Evolutionary conservation across 1,140 invertebrate species (phyloP), one percentile per base, ranked within the genome.

Genomic region (Diachasma alloeum): DNA sequence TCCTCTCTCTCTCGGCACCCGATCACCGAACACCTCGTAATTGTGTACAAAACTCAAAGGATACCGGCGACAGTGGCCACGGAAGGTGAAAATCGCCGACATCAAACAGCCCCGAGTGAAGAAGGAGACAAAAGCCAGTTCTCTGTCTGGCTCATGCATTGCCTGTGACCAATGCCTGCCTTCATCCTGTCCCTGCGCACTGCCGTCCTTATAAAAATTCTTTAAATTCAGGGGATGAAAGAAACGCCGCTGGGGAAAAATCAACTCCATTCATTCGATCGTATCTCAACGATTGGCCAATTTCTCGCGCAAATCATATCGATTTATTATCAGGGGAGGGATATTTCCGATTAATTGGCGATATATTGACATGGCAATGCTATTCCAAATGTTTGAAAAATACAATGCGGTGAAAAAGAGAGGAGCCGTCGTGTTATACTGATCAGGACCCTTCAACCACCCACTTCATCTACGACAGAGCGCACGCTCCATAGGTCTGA

Each of bases 181-280:
- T 39, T 22, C 17, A 31, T 72, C 39, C 39, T 72, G 69, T 72
- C 69, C 59, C 66, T 75, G 74, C 74, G 74, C 74, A 75, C 37
- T 36, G 26, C 44, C 48, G 69, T 44, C 69, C 39, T 46, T 53
- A 70, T 2, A 39, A 39, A 46, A 63, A 63, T 31, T 26, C 59
- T 63, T 15, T 31, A 63, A 63, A 26, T 63, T 63, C 59, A 26
- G 19, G 24, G 11, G 19, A 63, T 8, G 10, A 63, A 63, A 4
- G 1, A 59, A 13, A 42, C n/a, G n/a, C 4, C 39, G 39, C 39
- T 42, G 6, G 48, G 15, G 2, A 56, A 56, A 56, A 31, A 31
- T 31, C 6, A 31, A 31, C 31, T 31, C 2, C 31, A 31, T 31
- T 31, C 31, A 31, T 31, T 31, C 2, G 6, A 31, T 3, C 31